Evolutionary conservation across 1,140 invertebrate species (phyloP).

Genomic region (Gyrodactylus salaris): DNA sequence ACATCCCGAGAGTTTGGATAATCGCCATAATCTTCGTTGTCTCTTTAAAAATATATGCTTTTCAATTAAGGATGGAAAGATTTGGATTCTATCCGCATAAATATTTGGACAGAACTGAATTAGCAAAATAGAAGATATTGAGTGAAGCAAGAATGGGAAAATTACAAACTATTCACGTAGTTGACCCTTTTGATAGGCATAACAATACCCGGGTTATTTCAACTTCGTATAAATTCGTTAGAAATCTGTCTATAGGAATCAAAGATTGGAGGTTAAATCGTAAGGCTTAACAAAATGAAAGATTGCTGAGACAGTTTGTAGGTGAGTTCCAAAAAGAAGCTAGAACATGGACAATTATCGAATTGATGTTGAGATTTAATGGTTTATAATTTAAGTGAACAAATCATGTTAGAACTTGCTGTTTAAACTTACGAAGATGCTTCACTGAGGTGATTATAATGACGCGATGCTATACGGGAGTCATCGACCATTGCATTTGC

Average conservation of each 20-base stretch:
- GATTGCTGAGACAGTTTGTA: not conserved
- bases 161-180: not conserved
- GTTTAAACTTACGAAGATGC: not conserved
- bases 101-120: too few relatives aligned
- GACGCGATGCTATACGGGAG: not conserved
- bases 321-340: too few relatives aligned
- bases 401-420: too few relatives aligned
- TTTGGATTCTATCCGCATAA: not conserved
- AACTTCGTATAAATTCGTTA: not conserved
- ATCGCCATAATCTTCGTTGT: too few relatives aligned
- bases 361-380: too few relatives aligned
- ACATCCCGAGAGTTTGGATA: too few relatives aligned
- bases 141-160: not conserved
- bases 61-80: not conserved
- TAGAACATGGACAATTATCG: too few relatives aligned
- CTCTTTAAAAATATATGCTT: not conserved
- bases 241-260: not conserved
- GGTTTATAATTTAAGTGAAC: too few relatives aligned
- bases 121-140: too few relatives aligned
- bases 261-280: not conserved
- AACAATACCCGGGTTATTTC: not conserved
- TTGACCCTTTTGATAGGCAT: not conserved
- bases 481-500: not conserved
- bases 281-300: not conserved
- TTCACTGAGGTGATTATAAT: not conserved